Evolutionary conservation across 2,888 invertebrate species (phyloP).

Genomic region (Eupithecia abbreviata): DNA sequence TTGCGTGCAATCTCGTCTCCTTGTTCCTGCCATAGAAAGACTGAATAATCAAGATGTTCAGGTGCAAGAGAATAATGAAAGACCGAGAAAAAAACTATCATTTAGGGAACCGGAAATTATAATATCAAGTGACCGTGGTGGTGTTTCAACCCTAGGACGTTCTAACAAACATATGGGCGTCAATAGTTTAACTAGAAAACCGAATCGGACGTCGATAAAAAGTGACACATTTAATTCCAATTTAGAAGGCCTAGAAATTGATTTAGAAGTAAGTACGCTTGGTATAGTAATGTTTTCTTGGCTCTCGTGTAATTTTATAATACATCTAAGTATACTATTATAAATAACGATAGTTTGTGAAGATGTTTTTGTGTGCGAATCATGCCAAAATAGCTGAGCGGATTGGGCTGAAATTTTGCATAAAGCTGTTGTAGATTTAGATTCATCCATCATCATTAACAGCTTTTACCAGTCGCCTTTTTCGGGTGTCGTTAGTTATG

Average conservation of each 20-base stretch:
- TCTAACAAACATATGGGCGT: slow-evolving; percentile 78
- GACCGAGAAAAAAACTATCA: slow-evolving; percentile 93
- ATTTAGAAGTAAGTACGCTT: slow-evolving; percentile 81
- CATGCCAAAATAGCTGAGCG: background rate
- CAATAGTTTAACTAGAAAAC: slow-evolving; percentile 68
- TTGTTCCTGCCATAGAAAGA: slow-evolving; percentile 74
- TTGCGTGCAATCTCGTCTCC: slow-evolving; percentile 73
- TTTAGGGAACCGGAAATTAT: slow-evolving; percentile 93
- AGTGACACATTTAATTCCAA: slow-evolving; percentile 71
- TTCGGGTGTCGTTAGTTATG: background rate
- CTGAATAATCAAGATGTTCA: slow-evolving; percentile 62
- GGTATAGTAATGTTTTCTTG: background rate
- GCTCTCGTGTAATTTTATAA: background rate
- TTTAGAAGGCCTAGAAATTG: slow-evolving; percentile 83
- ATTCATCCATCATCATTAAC: background rate
- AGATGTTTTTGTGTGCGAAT: background rate
- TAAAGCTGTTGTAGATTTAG: background rate
- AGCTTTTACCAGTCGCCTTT: background rate
- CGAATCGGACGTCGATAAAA: slow-evolving; percentile 65
- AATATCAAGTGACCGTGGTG: slow-evolving; percentile 51
- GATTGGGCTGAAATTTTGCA: background rate
- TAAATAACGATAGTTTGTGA: background rate
- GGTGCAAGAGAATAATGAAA: slow-evolving; percentile 72
- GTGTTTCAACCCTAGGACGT: slow-evolving; percentile 66
- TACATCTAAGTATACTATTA: background rate